These are phyloP conservation scores for Clanis bilineata DNA, from an alignment of 2,888 invertebrate genomes.

Conservation along the genomic window DNA sequence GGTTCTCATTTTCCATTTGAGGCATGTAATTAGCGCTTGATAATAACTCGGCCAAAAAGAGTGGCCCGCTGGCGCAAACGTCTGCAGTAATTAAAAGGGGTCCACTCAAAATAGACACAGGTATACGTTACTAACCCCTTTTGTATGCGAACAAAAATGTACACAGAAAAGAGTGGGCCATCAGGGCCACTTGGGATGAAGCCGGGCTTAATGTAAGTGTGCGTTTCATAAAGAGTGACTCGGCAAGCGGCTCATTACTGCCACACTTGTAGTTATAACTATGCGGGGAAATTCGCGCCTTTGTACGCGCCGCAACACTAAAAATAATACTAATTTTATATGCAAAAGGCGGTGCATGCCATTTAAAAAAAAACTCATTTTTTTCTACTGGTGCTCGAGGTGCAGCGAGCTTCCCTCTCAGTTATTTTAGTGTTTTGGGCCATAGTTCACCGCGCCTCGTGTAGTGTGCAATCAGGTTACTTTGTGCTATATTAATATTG, in stretches of 20 bases:
- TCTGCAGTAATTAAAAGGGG: slow-evolving; percentile 8
- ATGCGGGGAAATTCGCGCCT: neutral
- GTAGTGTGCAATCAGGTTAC: neutral
- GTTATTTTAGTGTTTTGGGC: slow-evolving; percentile 8
- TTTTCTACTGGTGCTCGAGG: neutral
- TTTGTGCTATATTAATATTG: neutral
- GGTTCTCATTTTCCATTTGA: slow-evolving; percentile 9
- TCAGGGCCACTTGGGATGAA: slow-evolving; percentile 8
- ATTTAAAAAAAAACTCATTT: neutral
- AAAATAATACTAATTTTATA: slow-evolving; percentile 8
- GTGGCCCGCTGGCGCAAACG: neutral
- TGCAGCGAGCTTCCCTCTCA: neutral
- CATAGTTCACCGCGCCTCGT: neutral
- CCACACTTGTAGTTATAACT: neutral
- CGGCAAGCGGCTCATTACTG: neutral
- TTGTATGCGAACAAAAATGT: slow-evolving; percentile 2
- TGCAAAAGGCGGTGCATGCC: neutral
- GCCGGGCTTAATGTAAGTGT: slow-evolving; percentile 11
- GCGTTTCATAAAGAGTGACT: slow-evolving; percentile 12
- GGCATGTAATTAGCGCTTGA: neutral
- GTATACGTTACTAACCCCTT: neutral
- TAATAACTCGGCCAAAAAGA: neutral
- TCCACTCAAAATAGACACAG: neutral
- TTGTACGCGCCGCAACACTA: neutral
- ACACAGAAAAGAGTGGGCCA: neutral